Conservation (phyloP, 2,113 vertebrate species). For the Urocitellus parryii region DNA sequence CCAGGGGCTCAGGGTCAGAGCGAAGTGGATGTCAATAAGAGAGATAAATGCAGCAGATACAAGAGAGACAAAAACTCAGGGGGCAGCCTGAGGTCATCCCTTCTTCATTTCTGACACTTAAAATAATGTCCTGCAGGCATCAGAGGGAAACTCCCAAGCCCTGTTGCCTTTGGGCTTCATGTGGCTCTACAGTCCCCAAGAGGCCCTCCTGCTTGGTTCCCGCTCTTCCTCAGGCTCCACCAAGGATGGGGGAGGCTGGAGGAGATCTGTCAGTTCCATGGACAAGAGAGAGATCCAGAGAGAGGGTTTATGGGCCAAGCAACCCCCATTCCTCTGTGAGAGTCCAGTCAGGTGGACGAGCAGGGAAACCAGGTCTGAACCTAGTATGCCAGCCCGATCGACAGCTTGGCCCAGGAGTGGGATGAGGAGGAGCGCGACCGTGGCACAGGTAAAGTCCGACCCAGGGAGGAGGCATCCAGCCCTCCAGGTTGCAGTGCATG, state of each 20-base stretch:
- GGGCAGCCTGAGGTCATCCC: background rate
- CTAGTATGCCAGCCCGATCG: background rate
- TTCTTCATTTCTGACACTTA: background rate
- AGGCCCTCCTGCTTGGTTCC: background rate
- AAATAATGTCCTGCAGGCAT: background rate
- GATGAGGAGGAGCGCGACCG: background rate
- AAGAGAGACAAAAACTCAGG: background rate
- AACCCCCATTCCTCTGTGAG: background rate
- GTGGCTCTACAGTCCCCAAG: background rate
- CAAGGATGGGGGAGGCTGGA: too few species aligned
- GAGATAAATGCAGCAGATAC: background rate
- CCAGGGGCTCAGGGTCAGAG: background rate
- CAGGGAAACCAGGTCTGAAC: background rate
- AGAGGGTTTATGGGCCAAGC: background rate
- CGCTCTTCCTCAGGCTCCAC: background rate
- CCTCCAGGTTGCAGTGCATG: background rate
- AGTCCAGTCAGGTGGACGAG: background rate
- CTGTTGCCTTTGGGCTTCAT: background rate
- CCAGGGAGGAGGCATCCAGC: background rate
- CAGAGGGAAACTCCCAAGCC: background rate
- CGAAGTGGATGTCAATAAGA: background rate
- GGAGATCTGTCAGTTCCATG: background rate
- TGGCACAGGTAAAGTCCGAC: fast-evolving
- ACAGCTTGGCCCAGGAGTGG: background rate
- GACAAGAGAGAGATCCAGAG: background rate